Conservation (phyloP, 2,113 vertebrate species). For the Vimba vimba region DNA sequence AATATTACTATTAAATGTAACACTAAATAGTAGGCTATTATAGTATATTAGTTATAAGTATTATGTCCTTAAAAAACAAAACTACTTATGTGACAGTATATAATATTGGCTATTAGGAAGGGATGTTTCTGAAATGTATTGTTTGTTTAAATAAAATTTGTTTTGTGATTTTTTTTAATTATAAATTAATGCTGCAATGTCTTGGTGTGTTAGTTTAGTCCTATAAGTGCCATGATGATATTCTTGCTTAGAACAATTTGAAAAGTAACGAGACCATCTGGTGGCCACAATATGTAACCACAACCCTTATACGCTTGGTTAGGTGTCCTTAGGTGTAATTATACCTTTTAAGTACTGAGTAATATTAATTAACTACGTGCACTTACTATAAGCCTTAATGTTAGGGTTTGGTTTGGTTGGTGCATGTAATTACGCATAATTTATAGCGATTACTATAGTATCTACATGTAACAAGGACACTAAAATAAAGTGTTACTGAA, state of each 20-base stretch:
- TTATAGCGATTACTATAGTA: too few species aligned
- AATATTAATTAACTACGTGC: neutral
- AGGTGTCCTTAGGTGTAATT: neutral
- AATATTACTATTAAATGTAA: neutral
- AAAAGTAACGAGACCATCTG: conserved; percentile 19
- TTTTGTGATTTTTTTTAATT: neutral
- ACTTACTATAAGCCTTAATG: neutral
- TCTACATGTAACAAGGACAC: too few species aligned
- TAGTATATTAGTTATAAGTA: too few species aligned
- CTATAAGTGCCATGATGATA: neutral
- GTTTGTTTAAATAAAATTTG: neutral
- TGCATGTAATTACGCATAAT: neutral
- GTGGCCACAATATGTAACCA: neutral
- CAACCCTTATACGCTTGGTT: neutral
- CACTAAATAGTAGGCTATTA: too few species aligned
- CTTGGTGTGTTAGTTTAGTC: neutral
- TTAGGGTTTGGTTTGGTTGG: neutral
- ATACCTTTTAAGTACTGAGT: neutral
- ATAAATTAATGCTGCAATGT: neutral
- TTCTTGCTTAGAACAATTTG: neutral
- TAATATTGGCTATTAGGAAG: neutral
- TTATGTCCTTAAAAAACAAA: too few species aligned
- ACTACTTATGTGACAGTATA: neutral
- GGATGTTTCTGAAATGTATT: neutral
- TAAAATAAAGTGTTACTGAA: too few species aligned